A percentile compares a stretch with the other conserved stretches of the same genome.
Conservation (phyloP, 2,113 vertebrate genomes). For the Paratilapia polleni region DNA sequence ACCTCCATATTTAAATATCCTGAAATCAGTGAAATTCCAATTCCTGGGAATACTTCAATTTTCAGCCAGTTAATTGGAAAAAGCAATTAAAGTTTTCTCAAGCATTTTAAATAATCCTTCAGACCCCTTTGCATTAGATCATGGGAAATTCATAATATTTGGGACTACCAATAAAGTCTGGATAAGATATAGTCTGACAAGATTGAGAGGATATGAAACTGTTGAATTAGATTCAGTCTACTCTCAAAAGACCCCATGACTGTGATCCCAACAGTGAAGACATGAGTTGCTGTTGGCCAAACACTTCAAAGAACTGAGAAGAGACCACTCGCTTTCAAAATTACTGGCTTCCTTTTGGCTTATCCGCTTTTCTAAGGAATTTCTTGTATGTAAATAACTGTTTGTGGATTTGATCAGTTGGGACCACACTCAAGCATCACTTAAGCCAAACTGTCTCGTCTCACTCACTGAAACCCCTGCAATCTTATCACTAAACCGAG, state of each 20-base stretch:
- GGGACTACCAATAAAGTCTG: neutral
- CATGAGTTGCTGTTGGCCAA: constrained; percentile 7
- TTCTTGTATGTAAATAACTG: constrained; percentile 35
- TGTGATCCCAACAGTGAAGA: constrained; percentile 20
- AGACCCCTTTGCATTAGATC: neutral
- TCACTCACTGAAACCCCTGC: constrained; percentile 3
- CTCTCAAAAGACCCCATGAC: constrained; percentile 14
- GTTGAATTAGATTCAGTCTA: constrained; percentile 19
- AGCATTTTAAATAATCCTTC: neutral
- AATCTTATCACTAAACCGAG: constrained; percentile 34
- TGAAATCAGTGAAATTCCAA: neutral
- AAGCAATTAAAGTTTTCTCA: neutral
- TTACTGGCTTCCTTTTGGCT: constrained; percentile 51
- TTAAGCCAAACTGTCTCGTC: constrained; percentile 14
- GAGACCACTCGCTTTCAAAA: constrained; percentile 45
- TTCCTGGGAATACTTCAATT: neutral
- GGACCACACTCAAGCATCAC: constrained; percentile 31
- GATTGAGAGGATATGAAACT: constrained; percentile 1
- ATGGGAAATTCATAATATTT: neutral
- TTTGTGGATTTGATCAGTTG: constrained; percentile 49
- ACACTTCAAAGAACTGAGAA: constrained; percentile 46
- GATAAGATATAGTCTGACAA: neutral
- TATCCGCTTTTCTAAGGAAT: constrained; percentile 46
- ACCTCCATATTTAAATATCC: neutral
- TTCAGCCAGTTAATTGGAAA: neutral